Evolutionary conservation across 2,888 invertebrate genomes (phyloP).

Genomic region (Caenorhabditis doughertyi): DNA sequence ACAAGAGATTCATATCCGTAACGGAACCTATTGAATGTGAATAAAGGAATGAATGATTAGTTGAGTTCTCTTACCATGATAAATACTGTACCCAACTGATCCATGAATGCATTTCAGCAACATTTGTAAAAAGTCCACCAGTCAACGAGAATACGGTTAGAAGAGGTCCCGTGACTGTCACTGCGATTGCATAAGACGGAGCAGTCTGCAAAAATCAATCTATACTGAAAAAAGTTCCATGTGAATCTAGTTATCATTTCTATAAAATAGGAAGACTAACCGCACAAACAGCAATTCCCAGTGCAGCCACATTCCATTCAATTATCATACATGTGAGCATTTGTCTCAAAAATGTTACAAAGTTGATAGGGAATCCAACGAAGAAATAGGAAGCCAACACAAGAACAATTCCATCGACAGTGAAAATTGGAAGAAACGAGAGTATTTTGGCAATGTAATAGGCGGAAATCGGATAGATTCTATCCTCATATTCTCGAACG

Average conservation of each 20-base stretch:
- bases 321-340: conserved; percentile 74
- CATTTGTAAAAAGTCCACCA: conserved; percentile 80
- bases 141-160: conserved; percentile 78
- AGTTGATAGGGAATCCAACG: conserved; percentile 85
- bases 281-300: conserved; percentile 72
- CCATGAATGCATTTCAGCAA: conserved; percentile 74
- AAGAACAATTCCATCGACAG: conserved; percentile 90
- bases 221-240: too few relatives aligned
- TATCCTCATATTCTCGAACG: conserved; percentile 92
- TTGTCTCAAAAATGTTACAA: conserved; percentile 63
- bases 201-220: conserved; percentile 58
- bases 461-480: conserved; percentile 89
- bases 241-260: too few relatives aligned
- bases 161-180: conserved; percentile 80
- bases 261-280: conserved; percentile 15
- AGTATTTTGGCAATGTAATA: conserved; percentile 77
- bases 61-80: conserved; percentile 22
- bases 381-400: conserved; percentile 91
- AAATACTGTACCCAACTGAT: conserved; percentile 78
- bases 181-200: conserved; percentile 78
- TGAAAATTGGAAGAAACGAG: conserved; percentile 88
- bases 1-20: conserved; percentile 84
- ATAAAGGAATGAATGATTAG: too few relatives aligned
- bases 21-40: conserved; percentile 80
- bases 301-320: conserved; percentile 75